Conservation (phyloP, 2,888 invertebrate genomes). For the Calameuta pallipes region DNA sequence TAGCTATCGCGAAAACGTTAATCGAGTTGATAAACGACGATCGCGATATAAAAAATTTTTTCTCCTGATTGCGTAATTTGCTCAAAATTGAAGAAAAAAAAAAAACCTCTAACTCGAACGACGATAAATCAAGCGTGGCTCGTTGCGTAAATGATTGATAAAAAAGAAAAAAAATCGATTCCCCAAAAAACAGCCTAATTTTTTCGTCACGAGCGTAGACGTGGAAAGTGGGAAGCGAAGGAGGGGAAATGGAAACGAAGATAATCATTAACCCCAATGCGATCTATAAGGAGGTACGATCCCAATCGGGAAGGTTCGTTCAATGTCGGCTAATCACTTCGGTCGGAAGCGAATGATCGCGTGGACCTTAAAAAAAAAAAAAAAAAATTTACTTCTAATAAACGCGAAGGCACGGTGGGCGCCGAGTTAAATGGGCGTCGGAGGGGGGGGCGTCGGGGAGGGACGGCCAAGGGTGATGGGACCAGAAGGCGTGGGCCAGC, state of each 20-base stretch:
- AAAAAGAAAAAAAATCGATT: no score
- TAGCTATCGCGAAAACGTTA: no score
- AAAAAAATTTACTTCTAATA: constrained; percentile 31
- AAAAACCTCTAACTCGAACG: no score
- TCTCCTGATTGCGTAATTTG: no score
- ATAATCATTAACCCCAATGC: neutral
- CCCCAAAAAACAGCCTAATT: no score
- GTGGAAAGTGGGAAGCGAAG: neutral
- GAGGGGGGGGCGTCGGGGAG: neutral
- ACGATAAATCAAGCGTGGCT: no score
- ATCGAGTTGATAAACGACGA: no score
- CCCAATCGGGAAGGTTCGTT: neutral
- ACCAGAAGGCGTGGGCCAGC: constrained; percentile 9
- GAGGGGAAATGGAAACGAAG: neutral
- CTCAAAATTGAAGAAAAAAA: no score
- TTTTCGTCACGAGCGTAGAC: neutral
- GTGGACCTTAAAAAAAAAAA: neutral
- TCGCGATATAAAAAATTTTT: no score
- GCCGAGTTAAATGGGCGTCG: neutral
- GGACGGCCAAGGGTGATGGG: neutral
- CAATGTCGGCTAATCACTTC: neutral
- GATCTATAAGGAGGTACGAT: neutral
- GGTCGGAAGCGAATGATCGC: neutral
- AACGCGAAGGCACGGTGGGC: constrained; percentile 11
- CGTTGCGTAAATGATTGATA: no score